Evolutionary conservation across 2,888 invertebrate genomes (phyloP).

Genomic region (Drosophila picticornis): DNA sequence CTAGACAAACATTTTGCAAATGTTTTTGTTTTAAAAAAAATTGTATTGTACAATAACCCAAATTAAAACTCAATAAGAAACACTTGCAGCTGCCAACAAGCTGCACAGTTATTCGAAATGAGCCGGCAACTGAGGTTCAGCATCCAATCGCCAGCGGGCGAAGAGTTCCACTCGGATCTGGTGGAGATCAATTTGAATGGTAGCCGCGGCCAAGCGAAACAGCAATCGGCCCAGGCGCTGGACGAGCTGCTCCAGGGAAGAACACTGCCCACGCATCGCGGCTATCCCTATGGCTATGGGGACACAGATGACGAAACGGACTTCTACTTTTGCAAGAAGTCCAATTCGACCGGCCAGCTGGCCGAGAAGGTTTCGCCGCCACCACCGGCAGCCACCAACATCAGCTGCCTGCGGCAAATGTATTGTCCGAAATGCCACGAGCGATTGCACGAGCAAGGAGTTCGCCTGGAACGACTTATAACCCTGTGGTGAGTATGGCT

Average conservation of each 20-base stretch:
- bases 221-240: conserved; percentile 57
- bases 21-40: conserved; percentile 47
- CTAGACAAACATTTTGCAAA: conserved; percentile 52
- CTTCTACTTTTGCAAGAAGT: conserved; percentile 66
- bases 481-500: conserved; percentile 65
- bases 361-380: conserved; percentile 63
- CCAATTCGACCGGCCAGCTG: conserved; percentile 67
- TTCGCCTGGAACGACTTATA: conserved; percentile 70
- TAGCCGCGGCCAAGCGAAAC: conserved; percentile 34
- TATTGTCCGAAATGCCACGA: conserved; percentile 80
- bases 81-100: conserved; percentile 26
- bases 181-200: conserved; percentile 76
- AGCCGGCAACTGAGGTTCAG: conserved; percentile 70
- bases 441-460: conserved; percentile 71
- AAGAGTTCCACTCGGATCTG: conserved; percentile 58
- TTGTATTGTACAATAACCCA: conserved; percentile 63
- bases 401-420: conserved; percentile 79
- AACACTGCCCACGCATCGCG: conserved; percentile 54
- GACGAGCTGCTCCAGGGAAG: conserved; percentile 51
- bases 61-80: conserved; percentile 63
- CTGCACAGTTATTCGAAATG: conserved; percentile 47
- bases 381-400: conserved; percentile 59
- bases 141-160: conserved; percentile 38
- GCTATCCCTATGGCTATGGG: conserved; percentile 71
- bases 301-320: conserved; percentile 58